A percentile compares a stretch with the other conserved stretches of the same genome.
These are phyloP conservation scores for Xanthorhoe designata DNA, from an alignment of 2,888 invertebrate genomes.

Conservation along the genomic window DNA sequence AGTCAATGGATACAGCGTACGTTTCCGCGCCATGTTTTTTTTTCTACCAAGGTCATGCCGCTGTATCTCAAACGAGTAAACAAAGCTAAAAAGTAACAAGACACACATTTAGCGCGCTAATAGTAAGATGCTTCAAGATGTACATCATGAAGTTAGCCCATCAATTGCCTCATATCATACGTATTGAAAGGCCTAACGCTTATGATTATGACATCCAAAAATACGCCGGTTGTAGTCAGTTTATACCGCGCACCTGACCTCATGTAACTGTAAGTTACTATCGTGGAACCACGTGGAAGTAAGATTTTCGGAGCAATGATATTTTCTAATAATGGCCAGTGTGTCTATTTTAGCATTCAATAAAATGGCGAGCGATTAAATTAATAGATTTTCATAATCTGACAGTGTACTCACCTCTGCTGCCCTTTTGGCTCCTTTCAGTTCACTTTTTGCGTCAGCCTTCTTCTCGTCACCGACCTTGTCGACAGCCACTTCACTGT, in stretches of 20 bases:
- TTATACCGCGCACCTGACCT: constrained; percentile 45
- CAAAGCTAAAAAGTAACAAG: constrained; percentile 65
- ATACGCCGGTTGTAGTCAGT: constrained; percentile 72
- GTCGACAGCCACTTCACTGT: constrained; percentile 93
- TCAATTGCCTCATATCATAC: constrained; percentile 71
- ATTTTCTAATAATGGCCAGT: not conserved
- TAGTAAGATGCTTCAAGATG: constrained; percentile 44
- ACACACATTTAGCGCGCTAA: constrained; percentile 37
- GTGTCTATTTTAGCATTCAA: constrained; percentile 58
- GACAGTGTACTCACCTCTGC: constrained; percentile 92
- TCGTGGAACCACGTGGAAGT: constrained; percentile 65
- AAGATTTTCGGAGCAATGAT: constrained; percentile 1
- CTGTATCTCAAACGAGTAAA: constrained; percentile 80
- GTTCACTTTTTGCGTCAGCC: constrained; percentile 91
- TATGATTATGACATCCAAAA: constrained; percentile 72
- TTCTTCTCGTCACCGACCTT: constrained; percentile 92
- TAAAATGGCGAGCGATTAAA: constrained; percentile 85
- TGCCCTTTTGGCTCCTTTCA: constrained; percentile 95
- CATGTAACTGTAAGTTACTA: constrained; percentile 34
- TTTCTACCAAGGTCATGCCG: constrained; percentile 82
- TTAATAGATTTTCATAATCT: constrained; percentile 72
- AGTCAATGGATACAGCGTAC: constrained; percentile 69
- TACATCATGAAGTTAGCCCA: constrained; percentile 64
- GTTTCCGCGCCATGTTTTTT: constrained; percentile 84
- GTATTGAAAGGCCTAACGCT: constrained; percentile 58